A percentile compares a stretch with the other conserved stretches of the same genome.
These are phyloP conservation scores for Himalopsyche phryganea DNA, from an alignment of 1,140 invertebrate genomes.

Conservation along the genomic window DNA sequence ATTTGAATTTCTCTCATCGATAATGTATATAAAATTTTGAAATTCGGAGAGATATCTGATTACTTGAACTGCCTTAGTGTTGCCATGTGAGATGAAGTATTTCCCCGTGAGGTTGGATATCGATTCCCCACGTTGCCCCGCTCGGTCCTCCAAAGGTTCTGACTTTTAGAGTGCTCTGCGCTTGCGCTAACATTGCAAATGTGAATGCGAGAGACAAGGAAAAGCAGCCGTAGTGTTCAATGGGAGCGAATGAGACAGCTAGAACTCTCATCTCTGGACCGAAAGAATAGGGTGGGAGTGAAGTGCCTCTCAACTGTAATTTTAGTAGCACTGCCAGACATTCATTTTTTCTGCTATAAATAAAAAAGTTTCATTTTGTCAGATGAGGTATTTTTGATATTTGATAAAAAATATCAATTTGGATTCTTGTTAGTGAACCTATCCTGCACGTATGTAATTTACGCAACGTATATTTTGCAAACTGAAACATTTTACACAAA, in stretches of 20 bases:
- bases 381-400: no score
- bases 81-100: constrained; percentile 5
- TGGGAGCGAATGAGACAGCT: constrained; percentile 1
- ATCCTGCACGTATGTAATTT: no score
- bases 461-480: no score
- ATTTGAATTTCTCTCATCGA: no score
- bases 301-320: no score
- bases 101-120: constrained; percentile 25
- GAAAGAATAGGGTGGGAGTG: not conserved
- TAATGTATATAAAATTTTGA: no score
- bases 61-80: not conserved
- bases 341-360: no score
- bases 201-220: constrained; percentile 5
- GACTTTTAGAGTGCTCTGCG: not conserved
- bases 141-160: not conserved
- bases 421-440: not conserved
- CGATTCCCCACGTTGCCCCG: constrained; percentile 21
- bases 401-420: no score
- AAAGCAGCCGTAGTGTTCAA: not conserved
- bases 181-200: constrained; percentile 5
- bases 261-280: constrained; percentile 4
- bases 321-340: no score
- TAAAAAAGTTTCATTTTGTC: no score
- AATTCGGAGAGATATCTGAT: no score
- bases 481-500: no score